These are phyloP conservation scores for Gambusia affinis DNA, from an alignment of 2,113 vertebrate species.

Conservation along the genomic window DNA sequence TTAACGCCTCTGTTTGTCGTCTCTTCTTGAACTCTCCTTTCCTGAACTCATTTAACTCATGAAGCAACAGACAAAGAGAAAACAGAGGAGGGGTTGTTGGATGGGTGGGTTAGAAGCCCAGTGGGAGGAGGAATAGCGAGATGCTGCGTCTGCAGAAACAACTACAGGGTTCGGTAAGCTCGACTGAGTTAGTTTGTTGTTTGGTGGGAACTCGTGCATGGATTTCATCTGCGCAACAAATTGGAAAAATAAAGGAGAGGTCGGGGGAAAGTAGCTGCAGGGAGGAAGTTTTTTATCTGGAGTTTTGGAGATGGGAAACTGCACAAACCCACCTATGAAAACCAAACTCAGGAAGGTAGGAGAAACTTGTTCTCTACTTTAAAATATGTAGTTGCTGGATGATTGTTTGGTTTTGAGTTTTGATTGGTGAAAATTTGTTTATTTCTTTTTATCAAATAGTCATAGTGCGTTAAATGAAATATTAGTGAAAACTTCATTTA, in stretches of 20 bases:
- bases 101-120: conserved; percentile 41
- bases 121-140: conserved; percentile 1
- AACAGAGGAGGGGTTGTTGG: conserved; percentile 1
- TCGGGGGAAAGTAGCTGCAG: not conserved
- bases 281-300: not conserved
- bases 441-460: too few relatives aligned
- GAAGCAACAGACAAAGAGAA: not conserved
- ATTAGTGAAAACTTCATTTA: too few relatives aligned
- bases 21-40: conserved; percentile 51
- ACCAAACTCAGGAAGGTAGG: conserved; percentile 77
- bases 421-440: not conserved
- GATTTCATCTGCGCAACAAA: conserved; percentile 19
- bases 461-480: not conserved
- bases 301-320: conserved; percentile 76
- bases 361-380: not conserved
- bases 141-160: conserved; percentile 11
- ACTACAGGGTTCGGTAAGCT: not conserved
- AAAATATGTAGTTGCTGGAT: not conserved
- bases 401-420: too few relatives aligned
- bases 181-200: not conserved
- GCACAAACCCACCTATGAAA: conserved; percentile 71
- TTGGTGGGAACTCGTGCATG: not conserved
- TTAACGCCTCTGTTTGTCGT: conserved; percentile 60
- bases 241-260: not conserved
- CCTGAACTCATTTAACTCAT: conserved; percentile 53